Conservation (phyloP, 2,113 vertebrate species). For the Pseudorhombus dupliciocellatus region DNA sequence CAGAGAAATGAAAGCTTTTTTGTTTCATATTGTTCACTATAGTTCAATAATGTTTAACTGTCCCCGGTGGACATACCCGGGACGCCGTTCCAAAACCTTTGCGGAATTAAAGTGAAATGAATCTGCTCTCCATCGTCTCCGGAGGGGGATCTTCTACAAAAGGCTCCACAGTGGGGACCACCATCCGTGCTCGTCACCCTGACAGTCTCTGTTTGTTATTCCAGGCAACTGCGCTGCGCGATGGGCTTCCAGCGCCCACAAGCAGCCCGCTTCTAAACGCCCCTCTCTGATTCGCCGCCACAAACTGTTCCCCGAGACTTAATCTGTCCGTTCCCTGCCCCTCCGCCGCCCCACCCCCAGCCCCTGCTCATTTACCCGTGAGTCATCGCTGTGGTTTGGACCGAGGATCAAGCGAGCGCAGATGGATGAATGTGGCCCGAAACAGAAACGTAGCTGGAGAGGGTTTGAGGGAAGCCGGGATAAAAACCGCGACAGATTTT, state of each 20-base stretch:
- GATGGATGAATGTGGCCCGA: conserved; percentile 53
- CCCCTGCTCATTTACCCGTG: conserved; percentile 69
- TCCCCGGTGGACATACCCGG: conserved; percentile 31
- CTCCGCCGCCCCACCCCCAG: not conserved
- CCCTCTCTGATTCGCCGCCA: conserved; percentile 64
- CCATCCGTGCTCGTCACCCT: conserved; percentile 59
- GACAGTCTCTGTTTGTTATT: conserved; percentile 73
- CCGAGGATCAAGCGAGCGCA: conserved; percentile 62
- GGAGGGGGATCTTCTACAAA: conserved; percentile 49
- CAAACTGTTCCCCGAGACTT: conserved; percentile 60
- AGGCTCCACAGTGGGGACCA: conserved; percentile 62
- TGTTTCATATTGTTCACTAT: conserved; percentile 31
- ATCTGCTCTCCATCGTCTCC: conserved; percentile 32
- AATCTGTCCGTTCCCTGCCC: conserved; percentile 55
- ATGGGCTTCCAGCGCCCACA: conserved; percentile 64
- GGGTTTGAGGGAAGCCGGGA: conserved; percentile 53
- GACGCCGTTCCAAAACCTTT: conserved; percentile 42
- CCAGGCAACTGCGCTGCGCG: conserved; percentile 60
- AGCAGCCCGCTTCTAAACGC: conserved; percentile 54
- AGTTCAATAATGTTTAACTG: conserved; percentile 30
- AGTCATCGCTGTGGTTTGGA: conserved; percentile 78
- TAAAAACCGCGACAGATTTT: conserved; percentile 52
- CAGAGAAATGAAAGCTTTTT: conserved; percentile 9
- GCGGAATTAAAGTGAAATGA: conserved; percentile 45
- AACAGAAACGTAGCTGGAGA: conserved; percentile 61